Evolutionary conservation across 2,888 invertebrate genomes (phyloP).

Genomic region (Spilarctia lutea): DNA sequence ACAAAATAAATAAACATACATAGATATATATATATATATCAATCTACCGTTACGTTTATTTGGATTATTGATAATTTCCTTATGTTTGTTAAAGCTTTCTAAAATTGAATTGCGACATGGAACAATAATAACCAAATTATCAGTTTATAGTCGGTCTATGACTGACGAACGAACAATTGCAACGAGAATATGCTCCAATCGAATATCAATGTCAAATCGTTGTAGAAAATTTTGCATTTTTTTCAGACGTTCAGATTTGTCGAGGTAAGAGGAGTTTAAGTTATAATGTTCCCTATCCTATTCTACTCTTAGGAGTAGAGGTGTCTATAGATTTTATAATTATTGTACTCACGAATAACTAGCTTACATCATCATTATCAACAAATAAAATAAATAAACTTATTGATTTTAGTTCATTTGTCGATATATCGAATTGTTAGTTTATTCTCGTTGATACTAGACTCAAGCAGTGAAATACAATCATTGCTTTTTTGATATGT

Average conservation of each 20-base stretch:
- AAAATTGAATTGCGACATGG: slow-evolving; percentile 28
- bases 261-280: background rate
- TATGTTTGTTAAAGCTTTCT: too few relatives aligned
- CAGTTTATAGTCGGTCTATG: slow-evolving; percentile 12
- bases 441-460: background rate
- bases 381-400: too few relatives aligned
- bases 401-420: background rate
- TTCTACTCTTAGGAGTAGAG: background rate
- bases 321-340: background rate
- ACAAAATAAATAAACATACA: background rate
- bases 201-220: background rate
- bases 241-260: background rate
- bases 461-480: background rate
- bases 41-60: background rate
- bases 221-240: background rate
- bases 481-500: background rate
- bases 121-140: slow-evolving; percentile 29
- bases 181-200: background rate
- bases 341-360: background rate
- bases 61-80: slow-evolving; percentile 18
- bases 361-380: background rate
- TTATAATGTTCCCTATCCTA: background rate
- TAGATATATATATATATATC: background rate
- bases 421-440: background rate
- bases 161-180: background rate